phyloP scores from a whole-genome alignment of 2,797 vertebrate genomes.

The Pelobates cultripes region DNA sequence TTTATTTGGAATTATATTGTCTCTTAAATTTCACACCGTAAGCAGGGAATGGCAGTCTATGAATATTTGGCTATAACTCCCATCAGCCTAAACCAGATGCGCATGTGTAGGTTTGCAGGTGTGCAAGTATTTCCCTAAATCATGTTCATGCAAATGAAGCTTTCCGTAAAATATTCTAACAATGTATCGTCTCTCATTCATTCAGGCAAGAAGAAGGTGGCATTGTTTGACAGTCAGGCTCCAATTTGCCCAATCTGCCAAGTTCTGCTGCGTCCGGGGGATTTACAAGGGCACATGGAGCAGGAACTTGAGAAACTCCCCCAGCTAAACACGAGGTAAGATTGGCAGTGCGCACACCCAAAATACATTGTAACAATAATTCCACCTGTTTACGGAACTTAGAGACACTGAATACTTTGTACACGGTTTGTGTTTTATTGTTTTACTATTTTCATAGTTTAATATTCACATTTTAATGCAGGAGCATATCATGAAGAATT shows the following conservation, averaged over 20 bases:
- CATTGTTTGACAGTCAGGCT: conserved; percentile 95
- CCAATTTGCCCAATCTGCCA: conserved; percentile 97
- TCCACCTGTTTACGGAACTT: no score
- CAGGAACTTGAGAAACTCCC: conserved; percentile 95
- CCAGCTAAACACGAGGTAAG: conserved; percentile 88
- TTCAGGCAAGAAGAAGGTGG: conserved; percentile 96
- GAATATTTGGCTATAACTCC: not conserved
- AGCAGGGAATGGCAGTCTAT: no score
- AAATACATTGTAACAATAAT: no score
- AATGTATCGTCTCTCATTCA: conserved; percentile 51
- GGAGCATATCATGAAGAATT: no score
- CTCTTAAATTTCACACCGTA: no score
- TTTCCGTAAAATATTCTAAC: not conserved
- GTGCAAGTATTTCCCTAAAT: not conserved
- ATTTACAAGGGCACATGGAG: conserved; percentile 98
- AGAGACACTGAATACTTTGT: no score
- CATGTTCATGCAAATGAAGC: not conserved
- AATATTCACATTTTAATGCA: no score
- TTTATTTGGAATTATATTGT: no score
- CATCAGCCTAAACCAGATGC: conserved; percentile 52
- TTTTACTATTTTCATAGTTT: no score
- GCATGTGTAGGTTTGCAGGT: not conserved
- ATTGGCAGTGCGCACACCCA: no score
- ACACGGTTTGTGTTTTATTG: no score
- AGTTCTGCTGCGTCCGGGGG: conserved; percentile 91